Evolutionary conservation across 2,113 vertebrate genomes (phyloP), one percentile per base, ranked within the genome.

Genomic region (Gorsachius goisagi): DNA sequence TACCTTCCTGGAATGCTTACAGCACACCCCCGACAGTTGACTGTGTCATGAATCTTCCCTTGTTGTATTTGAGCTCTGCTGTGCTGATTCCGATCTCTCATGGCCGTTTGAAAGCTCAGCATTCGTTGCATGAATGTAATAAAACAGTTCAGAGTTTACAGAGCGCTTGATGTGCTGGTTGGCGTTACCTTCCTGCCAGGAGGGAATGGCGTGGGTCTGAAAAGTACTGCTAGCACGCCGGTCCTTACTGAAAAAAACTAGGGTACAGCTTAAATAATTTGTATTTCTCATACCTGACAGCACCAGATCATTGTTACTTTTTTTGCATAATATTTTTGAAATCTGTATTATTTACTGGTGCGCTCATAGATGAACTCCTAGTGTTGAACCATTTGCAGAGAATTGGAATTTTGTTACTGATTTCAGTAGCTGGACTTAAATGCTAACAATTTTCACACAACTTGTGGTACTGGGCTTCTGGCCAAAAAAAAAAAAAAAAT

Each of bases 31-130:
- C 1, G 9, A 10, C 27, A 32, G 41, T 35, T 85, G 32, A 6
- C 19, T 7, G 5, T 15, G 50, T 37, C 39, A 6, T 18, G n/a
- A 19, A 30, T 79, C 30, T 49, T 68, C 18, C 11, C 10, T 50
- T 35, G 24, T 12, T 35, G 5, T 27, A 19, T 11, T 15, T 66
- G 67, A 71, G 33, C 8, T 62, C 32, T 53, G 28, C 44, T 58
- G 41, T 2, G 1, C 49, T 76, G 58, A 16, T 23, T 76, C 49
- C 58, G 14, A 8, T 41, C 53, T 28, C 47, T 32, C 0, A 0
- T 27, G 32, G 26, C 14, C 9, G 2, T 74, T 47, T 1, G 3
- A 22, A 28, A 73, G 50, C 21, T 24, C n/a, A 11, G 0, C 0
- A 1, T 23, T 63, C 0, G 5, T 26, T 59, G 22, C 19, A 59